A percentile compares a stretch with the other conserved stretches of the same genome.
phyloP scores from a whole-genome alignment of 2,888 invertebrate species.

The Parapristionchus giblindavisi region DNA sequence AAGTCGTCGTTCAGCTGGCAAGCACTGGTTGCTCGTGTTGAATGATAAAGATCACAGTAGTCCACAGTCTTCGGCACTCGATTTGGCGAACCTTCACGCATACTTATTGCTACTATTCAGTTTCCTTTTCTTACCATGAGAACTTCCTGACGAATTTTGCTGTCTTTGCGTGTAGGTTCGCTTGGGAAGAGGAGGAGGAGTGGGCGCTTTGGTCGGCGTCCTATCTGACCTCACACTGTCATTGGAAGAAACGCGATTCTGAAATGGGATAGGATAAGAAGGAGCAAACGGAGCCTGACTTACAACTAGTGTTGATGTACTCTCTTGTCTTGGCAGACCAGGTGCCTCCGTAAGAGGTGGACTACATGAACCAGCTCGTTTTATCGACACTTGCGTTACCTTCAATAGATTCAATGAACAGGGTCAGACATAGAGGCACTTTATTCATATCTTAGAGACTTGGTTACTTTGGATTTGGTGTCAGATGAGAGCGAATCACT shows the following conservation, averaged over 20 bases:
- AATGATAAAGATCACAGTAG: slow-evolving; percentile 17
- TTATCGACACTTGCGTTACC: slow-evolving; percentile 35
- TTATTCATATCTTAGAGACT: slow-evolving; percentile 1
- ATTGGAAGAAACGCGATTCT: slow-evolving; percentile 9
- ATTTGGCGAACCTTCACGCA: slow-evolving; percentile 12
- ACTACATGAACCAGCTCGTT: slow-evolving; percentile 12
- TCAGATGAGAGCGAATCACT: slow-evolving; percentile 35
- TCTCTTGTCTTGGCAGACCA: slow-evolving; percentile 6
- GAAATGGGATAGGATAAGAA: neutral
- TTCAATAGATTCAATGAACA: neutral
- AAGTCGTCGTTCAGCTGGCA: slow-evolving; percentile 8
- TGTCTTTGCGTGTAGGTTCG: slow-evolving; percentile 11
- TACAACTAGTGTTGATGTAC: slow-evolving; percentile 15
- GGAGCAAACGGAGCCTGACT: neutral
- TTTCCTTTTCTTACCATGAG: slow-evolving; percentile 15
- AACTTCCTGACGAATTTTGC: slow-evolving; percentile 14
- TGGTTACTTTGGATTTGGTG: slow-evolving; percentile 29
- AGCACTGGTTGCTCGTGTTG: neutral
- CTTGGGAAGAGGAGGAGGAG: slow-evolving; percentile 30
- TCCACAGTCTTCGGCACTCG: slow-evolving; percentile 23
- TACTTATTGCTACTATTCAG: neutral
- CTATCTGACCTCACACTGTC: slow-evolving; percentile 11
- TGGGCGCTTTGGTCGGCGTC: slow-evolving; percentile 11
- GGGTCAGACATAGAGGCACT: slow-evolving; percentile 2
- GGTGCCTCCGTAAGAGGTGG: slow-evolving; percentile 15